Conservation (phyloP, 2,888 invertebrate genomes). For the Reticulitermes lucifugus region DNA sequence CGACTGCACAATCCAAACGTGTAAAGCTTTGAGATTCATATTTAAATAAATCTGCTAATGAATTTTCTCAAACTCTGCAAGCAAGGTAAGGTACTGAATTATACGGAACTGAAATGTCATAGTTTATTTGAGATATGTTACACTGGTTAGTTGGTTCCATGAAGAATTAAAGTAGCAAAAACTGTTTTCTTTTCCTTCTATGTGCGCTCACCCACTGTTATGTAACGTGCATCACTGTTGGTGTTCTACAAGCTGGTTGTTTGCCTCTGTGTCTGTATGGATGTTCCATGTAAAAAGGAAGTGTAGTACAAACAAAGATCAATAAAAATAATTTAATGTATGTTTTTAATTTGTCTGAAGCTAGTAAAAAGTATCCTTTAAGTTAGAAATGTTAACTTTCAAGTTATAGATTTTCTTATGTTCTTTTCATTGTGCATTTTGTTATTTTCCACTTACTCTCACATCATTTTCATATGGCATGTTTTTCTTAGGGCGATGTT, state of each 20-base stretch:
- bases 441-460: too few species aligned
- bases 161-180: neutral
- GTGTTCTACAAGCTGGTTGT: neutral
- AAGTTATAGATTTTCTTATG: too few species aligned
- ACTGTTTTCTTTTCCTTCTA: neutral
- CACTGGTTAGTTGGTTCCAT: neutral
- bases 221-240: neutral
- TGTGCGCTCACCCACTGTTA: neutral
- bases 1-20: too few species aligned
- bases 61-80: neutral
- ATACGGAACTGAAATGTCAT: neutral
- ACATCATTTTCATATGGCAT: too few species aligned
- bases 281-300: neutral
- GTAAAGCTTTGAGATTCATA: neutral
- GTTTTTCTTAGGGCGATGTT: too few species aligned
- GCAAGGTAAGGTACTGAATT: neutral
- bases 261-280: slow-evolving; percentile 10
- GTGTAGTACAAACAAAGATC: slow-evolving; percentile 9
- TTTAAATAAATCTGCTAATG: neutral
- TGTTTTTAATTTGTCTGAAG: neutral
- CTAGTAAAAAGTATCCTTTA: too few species aligned
- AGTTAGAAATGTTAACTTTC: too few species aligned
- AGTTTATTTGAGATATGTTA: neutral
- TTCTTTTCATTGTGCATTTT: too few species aligned
- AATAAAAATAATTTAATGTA: slow-evolving; percentile 13